Evolutionary conservation across 2,797 vertebrate species (phyloP), one percentile per base, ranked within the genome.

Genomic region (Fistularia commersonii): DNA sequence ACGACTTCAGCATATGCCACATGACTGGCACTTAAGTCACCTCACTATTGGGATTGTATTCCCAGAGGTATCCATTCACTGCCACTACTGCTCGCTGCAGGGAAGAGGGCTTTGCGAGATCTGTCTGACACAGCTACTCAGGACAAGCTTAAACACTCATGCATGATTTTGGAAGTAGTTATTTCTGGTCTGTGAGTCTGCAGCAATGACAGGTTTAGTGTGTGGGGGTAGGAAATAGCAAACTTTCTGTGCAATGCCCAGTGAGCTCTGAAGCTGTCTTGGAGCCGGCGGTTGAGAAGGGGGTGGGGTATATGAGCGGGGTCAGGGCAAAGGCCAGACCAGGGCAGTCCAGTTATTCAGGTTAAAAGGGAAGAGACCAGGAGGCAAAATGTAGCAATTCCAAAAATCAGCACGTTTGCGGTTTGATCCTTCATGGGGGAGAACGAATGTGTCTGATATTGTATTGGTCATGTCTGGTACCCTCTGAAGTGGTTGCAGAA

Each of bases 161-260:
- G 51, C 58, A 46, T 44, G 60, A 11, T 54, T 72, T 61, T 9
- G 38, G 54, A 61, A 48, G 70, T 51, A 74, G 66, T 72, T 83
- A 80, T 79, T 82, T 65, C 72, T 64, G 63, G 61, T 82, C 47
- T 60, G 53, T 40, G 65, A 57, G 55, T 57, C 55, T 39, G 52
- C 48, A 44, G 55, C 55, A 73, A 63, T 64, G 69, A 80, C 76
- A 69, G 70, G 52, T 77, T 84, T 80, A 69, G 53, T 66, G 63
- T 46, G 61, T 41, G 52, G 57, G 64, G 53, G 61, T 47, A 65
- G 73, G 68, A 76, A 77, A 77, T 68, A 68, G 73, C 43, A 67
- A 61, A 39, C 51, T 34, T 12, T 74, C 41, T 62, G 50, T 41
- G 66, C 32, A 15, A 55, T 8, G 41, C 49, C 65, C 51, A 43